Evolutionary conservation across 2,113 vertebrate species (phyloP), one percentile per base, ranked within the genome.

Genomic region (Recurvirostra avosetta): DNA sequence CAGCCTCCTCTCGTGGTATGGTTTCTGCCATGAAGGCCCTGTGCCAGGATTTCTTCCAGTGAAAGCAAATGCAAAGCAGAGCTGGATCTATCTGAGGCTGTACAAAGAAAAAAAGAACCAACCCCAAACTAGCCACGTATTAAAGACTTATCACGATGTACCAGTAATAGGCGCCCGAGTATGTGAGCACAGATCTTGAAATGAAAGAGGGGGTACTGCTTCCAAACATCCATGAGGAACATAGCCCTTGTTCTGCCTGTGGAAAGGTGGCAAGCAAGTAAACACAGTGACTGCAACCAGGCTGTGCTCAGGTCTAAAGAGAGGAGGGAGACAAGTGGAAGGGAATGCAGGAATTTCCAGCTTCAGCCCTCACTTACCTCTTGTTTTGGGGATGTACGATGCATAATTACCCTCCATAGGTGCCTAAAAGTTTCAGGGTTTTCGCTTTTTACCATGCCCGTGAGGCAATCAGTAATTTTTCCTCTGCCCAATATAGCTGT

Each of bases 121-220:
- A 41, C 15, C 34, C 58, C 26, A 6, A 12, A 40, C 5, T 20
- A 26, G 18, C 10, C 7, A 15, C 6, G 6, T 26, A 8, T 71
- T 75, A 67, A 75, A 70, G 25, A 36, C 8, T 38, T 59, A 10
- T 15, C 34, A 3, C 13, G 59, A 3, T 5, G 2, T 45, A 30
- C 50, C 25, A 30, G 34, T 16, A 65, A n/a, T 0, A 77, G n/a
- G 8, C 0, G 2, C 29, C 0, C 0, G 10, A 59, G 12, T 20
- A 38, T 38, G 55, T 43, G 45, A 61, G 59, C 15, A 66, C 22
- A n/a, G 32, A 23, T n/a, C 29, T 45, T n/a, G 8, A 85, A 52
- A 71, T 50, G 8, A 38, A 88, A 68, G 21, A 45, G 15, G 3
- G 2, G 8, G 2, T 16, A 2, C 5, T 43, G 14, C 27, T 73